Percentiles rank a stretch among this genome's conserved stretches.
Evolutionary conservation across 2,797 vertebrate species (phyloP).

Genomic region (Ptychadena robeensis): DNA sequence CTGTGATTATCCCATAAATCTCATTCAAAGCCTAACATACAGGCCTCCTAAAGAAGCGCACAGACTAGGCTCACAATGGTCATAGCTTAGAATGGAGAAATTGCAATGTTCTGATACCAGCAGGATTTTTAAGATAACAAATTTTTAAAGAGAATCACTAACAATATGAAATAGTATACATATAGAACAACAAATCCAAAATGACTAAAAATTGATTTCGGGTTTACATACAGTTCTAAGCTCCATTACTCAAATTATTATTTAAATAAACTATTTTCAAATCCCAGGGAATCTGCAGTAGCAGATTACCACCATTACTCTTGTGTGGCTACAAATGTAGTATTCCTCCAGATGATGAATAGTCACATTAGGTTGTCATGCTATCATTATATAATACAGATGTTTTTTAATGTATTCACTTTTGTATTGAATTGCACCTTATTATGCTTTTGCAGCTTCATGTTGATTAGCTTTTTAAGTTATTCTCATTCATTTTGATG

Average conservation of each 20-base stretch:
- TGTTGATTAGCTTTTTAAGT: conserved; percentile 46
- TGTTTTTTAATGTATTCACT: conserved; percentile 33
- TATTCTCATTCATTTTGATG: conserved; percentile 41
- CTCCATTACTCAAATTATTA: background rate
- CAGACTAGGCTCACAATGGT: too few relatives aligned
- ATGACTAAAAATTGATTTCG: too few relatives aligned
- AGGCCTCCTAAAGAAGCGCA: too few relatives aligned
- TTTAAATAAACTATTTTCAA: background rate
- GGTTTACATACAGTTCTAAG: background rate
- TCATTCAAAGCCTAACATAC: too few relatives aligned
- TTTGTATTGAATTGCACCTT: conserved; percentile 22
- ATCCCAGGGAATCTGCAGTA: conserved; percentile 1
- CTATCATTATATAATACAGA: conserved; percentile 41
- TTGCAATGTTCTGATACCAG: too few relatives aligned
- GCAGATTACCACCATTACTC: conserved; percentile 3
- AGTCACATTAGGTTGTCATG: conserved; percentile 48
- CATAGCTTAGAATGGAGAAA: too few relatives aligned
- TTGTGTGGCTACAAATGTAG: conserved; percentile 27
- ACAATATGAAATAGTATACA: too few relatives aligned
- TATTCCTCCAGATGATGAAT: conserved; percentile 33
- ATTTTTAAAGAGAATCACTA: too few relatives aligned
- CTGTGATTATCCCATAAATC: too few relatives aligned
- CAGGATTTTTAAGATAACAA: too few relatives aligned
- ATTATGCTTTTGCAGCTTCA: conserved; percentile 41
- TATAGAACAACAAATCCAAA: too few relatives aligned